A percentile compares a stretch with the other conserved stretches of the same genome.
Conservation (phyloP, 2,888 invertebrate genomes). For the Thereva unica region DNA sequence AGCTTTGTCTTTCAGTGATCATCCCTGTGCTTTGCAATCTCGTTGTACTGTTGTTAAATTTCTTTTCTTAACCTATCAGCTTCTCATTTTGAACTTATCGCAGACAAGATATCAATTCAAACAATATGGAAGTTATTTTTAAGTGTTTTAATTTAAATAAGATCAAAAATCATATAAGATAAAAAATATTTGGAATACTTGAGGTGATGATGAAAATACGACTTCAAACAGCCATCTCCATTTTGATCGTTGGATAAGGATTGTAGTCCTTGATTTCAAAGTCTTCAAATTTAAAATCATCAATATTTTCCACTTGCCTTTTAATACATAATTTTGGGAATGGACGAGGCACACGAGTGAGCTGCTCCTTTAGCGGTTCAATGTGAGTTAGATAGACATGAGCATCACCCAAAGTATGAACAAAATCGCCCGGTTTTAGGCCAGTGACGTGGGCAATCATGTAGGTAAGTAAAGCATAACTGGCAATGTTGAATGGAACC, state of each 20-base stretch:
- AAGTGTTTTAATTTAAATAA: no score
- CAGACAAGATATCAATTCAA: no score
- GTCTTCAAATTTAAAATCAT: slow-evolving; percentile 86
- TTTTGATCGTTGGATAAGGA: slow-evolving; percentile 85
- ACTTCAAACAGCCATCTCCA: slow-evolving; percentile 70
- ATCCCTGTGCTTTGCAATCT: no score
- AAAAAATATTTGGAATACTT: neutral
- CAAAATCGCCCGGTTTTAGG: slow-evolving; percentile 88
- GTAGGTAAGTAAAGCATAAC: slow-evolving; percentile 89
- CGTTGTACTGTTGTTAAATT: no score
- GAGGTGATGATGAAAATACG: neutral
- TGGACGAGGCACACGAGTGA: slow-evolving; percentile 74
- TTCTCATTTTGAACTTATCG: no score
- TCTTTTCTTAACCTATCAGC: no score
- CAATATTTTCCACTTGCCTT: slow-evolving; percentile 74
- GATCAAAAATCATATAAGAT: neutral
- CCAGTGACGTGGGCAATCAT: slow-evolving; percentile 97
- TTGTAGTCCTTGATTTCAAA: slow-evolving; percentile 83
- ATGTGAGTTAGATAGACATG: slow-evolving; percentile 93
- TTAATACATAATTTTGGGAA: slow-evolving; percentile 83
- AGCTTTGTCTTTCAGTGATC: no score
- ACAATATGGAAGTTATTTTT: no score
- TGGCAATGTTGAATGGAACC: slow-evolving; percentile 98
- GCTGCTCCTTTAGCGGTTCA: slow-evolving; percentile 78
- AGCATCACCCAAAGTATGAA: slow-evolving; percentile 93